Evolutionary conservation across 2,888 invertebrate species (phyloP), one percentile per base, ranked within the genome.

Genomic region (Spodoptera picta): DNA sequence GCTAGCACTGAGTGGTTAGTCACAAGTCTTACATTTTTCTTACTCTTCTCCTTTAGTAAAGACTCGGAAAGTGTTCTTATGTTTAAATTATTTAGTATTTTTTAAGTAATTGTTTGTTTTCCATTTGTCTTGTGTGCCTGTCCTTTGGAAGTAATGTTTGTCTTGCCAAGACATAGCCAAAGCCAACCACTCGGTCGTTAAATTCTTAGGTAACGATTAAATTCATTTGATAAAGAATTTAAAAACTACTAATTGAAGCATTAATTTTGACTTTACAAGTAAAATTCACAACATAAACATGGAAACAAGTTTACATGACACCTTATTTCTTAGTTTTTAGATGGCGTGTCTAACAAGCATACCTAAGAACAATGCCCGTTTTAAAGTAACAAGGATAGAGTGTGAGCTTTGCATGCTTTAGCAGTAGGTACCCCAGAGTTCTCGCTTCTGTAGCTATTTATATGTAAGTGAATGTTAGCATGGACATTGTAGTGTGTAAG

Each of bases 381-480:
- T 66, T 60, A 73, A 70, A 60, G 60, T 67, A 62, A 44, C 67
- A 77, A 77, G 67, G 63, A 75, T 64, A 68, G 36, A 36, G 69
- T 66, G 65, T 66, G 49, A 54, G 84, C 83, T 85, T 83, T 82
- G 88, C 88, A 87, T 87, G 88, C 81, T 83, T 83, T 75, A 74
- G 63, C 71, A 75, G 73, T 73, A 72, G 57, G 48, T 73, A 75
- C 50, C 76, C 74, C 62, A 41, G 36, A 65, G 47, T 53, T 57
- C 47, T 60, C 60, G 84, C 83, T 82, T 81, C n/a, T 76, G 75
- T 86, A 79, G 86, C 84, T 84, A 66, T 53, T 23, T 64, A 7
- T 65, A 49, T 75, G 60, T 75, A 50, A 51, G 75, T 64, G 63
- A 56, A 46, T 70, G 58, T 77, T 51, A 42, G 81, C 80, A 75